A percentile compares a stretch with the other conserved stretches of the same genome.
phyloP scores from a whole-genome alignment of 2,888 invertebrate species.

The Drosophila yooni region DNA sequence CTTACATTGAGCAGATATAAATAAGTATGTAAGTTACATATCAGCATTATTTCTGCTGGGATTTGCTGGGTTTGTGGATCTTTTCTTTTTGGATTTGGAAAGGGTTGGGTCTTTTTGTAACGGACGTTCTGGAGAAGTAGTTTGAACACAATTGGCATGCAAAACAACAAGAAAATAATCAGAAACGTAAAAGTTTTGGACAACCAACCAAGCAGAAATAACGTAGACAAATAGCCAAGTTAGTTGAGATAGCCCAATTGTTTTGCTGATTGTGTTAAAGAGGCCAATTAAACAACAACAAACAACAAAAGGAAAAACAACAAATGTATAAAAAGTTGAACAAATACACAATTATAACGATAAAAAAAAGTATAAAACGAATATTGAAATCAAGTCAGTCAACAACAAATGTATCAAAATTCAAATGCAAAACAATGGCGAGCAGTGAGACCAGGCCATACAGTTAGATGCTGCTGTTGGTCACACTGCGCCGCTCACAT shows the following conservation, averaged over 20 bases:
- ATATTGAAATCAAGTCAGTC: not conserved
- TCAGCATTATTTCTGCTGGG: not conserved
- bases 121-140: not conserved
- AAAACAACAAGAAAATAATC: constrained; percentile 2
- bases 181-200: not conserved
- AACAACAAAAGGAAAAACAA: constrained; percentile 1
- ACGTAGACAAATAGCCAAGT: constrained; percentile 18
- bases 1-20: not conserved
- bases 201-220: constrained; percentile 8
- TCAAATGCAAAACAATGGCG: not conserved
- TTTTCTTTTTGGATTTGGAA: not conserved
- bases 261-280: constrained; percentile 6
- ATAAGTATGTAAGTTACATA: not conserved
- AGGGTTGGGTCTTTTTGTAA: not conserved
- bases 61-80: not conserved
- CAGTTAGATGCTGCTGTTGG: not conserved
- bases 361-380: not conserved
- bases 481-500: not conserved
- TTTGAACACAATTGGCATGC: constrained; percentile 32
- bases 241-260: constrained; percentile 35
- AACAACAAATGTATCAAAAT: constrained; percentile 1
- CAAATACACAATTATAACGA: not conserved
- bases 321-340: constrained; percentile 2
- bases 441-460: not conserved
- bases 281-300: not conserved